Conservation (phyloP, 2,888 invertebrate genomes). For the Coecobrya sp. region DNA sequence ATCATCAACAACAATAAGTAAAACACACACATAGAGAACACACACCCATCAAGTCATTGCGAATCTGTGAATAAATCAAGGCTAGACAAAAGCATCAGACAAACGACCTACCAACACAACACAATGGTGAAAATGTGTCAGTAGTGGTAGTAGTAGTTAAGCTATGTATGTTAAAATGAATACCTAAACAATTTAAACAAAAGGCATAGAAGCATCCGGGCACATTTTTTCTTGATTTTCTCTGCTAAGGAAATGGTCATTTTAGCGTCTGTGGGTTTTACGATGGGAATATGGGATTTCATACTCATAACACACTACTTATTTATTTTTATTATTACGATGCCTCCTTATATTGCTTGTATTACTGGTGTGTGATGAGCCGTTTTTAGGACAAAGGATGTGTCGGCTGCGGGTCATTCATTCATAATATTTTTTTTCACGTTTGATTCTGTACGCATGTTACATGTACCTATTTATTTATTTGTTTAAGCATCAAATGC, state of each 20-base stretch:
- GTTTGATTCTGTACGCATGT: not conserved
- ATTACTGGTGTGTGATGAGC: not conserved
- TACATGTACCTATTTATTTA: not conserved
- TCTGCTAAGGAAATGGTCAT: slow-evolving; percentile 56
- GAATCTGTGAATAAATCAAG: slow-evolving; percentile 41
- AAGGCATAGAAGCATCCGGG: slow-evolving; percentile 48
- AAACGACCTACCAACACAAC: not conserved
- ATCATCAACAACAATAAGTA: not conserved
- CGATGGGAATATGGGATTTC: slow-evolving; percentile 27
- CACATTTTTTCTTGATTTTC: slow-evolving; percentile 19
- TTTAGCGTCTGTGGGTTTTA: slow-evolving; percentile 31
- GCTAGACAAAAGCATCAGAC: not conserved
- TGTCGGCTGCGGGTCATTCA: slow-evolving; percentile 29
- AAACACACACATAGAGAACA: not conserved
- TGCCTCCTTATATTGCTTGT: not conserved
- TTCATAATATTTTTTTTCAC: slow-evolving; percentile 51
- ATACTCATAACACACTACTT: slow-evolving; percentile 10
- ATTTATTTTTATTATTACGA: slow-evolving; percentile 12
- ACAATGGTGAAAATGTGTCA: slow-evolving; percentile 27
- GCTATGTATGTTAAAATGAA: not conserved
- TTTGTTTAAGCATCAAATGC: slow-evolving; percentile 18
- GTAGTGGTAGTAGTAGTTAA: not conserved
- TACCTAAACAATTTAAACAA: slow-evolving; percentile 18
- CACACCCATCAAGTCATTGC: not conserved
- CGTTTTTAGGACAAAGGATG: slow-evolving; percentile 51